A percentile compares a stretch with the other conserved stretches of the same genome.
Conservation (phyloP, 2,797 vertebrate genomes). For the Coendou prehensilis region DNA sequence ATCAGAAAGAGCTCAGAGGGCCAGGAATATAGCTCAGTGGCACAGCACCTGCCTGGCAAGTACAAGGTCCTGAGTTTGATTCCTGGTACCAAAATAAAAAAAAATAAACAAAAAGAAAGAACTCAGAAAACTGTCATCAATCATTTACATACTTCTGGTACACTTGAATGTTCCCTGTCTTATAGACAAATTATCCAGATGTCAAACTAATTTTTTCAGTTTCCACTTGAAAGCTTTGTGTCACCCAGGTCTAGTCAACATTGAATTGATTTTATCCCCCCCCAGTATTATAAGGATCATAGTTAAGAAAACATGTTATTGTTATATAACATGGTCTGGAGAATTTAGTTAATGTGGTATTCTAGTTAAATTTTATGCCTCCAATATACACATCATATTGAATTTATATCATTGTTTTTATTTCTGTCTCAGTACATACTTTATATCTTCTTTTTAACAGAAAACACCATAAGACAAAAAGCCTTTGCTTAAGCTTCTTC, state of each 20-base stretch:
- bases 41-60: too few relatives aligned
- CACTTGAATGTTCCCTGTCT: conserved; percentile 65
- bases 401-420: neutral
- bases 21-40: too few relatives aligned
- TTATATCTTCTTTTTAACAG: neutral
- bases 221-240: conserved; percentile 69
- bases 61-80: too few relatives aligned
- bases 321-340: neutral
- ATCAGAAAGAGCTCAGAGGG: neutral
- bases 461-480: neutral
- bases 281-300: neutral
- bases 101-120: neutral
- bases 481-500: neutral
- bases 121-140: neutral
- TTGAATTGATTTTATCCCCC: conserved; percentile 28
- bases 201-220: conserved; percentile 68
- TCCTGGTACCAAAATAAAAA: too few relatives aligned
- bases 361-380: neutral
- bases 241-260: conserved; percentile 61
- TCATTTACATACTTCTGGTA: conserved; percentile 13
- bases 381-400: neutral
- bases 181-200: conserved; percentile 74
- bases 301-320: neutral
- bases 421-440: neutral
- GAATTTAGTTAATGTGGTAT: neutral